These are phyloP conservation scores for Syngnathus acus DNA, from an alignment of 2,797 vertebrate genomes.

Conservation along the genomic window DNA sequence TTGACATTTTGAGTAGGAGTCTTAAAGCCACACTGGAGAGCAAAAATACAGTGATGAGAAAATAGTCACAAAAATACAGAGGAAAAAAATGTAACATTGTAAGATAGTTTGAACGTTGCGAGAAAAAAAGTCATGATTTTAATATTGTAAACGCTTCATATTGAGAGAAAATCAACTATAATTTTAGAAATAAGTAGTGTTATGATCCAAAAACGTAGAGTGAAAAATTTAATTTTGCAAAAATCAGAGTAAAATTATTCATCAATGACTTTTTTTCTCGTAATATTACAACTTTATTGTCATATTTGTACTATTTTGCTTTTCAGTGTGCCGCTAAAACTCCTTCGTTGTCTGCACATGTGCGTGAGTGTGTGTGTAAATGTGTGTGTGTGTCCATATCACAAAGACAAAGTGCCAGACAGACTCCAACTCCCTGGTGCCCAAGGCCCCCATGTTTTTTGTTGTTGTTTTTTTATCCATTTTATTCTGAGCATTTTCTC, in stretches of 20 bases:
- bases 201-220: too few species aligned
- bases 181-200: too few species aligned
- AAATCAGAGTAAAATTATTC: background rate
- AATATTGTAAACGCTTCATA: too few species aligned
- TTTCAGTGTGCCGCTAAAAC: background rate
- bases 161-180: too few species aligned
- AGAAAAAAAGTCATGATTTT: background rate
- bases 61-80: background rate
- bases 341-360: conserved; percentile 9
- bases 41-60: background rate
- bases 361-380: conserved; percentile 6
- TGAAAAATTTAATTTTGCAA: too few species aligned
- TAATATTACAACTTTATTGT: background rate
- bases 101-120: background rate
- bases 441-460: background rate
- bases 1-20: background rate
- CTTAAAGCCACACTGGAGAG: background rate
- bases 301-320: background rate
- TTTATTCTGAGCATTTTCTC: conserved; percentile 34
- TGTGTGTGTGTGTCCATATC: conserved; percentile 9
- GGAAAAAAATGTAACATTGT: too few species aligned
- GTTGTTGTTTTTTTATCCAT: conserved; percentile 30
- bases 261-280: background rate
- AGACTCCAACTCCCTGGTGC: background rate
- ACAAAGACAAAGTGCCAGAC: conserved; percentile 1